Evolutionary conservation across 2,113 vertebrate species (phyloP), one percentile per base, ranked within the genome.

Genomic region (Neomonachus schauinslandi): DNA sequence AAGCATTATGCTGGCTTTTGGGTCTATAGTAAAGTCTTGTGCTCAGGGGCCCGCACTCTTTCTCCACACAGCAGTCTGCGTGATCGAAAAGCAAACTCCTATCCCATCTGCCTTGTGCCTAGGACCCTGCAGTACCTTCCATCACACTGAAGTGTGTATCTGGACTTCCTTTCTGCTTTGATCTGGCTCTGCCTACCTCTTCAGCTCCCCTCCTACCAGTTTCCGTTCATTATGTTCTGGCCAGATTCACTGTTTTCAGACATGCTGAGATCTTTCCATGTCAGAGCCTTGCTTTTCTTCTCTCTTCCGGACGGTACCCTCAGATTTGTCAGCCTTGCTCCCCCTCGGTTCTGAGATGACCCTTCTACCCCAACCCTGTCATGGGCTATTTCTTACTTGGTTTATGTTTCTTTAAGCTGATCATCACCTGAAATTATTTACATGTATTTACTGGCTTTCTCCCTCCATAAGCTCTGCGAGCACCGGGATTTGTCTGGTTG

Each of bases 381-480:
- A 55, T 92, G 80, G 61, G 94, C 24, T 80, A 10, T 89, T 80
- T 93, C 61, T 51, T 95, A 72, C 11, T 84, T 69, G 79, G 4
- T 31, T 84, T 76, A 8, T 91, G 91, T 95, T 86, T 88, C 36
- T 77, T 36, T 16, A 53, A 79, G 49, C 22, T 71, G 79, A 55
- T 97, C 63, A 69, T 72, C 83, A 81, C n/a, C 57, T 86, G 79
- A 82, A 89, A 77, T 84, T 24, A 72, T 63, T 83, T 81, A 57
- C 3, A 1, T 57, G 39, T 94, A 72, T 97, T 94, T 85, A 59
- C 85, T 94, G 80, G 36, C 61, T 79, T 87, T 87, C n/a, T 86
- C 31, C 51, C 51, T 77, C 61, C 33, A 3, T 53, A 83, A 63
- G 19, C 59, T 81, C 21, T 18, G 4, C 11, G 28, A 80, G 71